These are phyloP conservation scores for Lithophane semibrunnea DNA, from an alignment of 2,888 invertebrate species.

Conservation along the genomic window DNA sequence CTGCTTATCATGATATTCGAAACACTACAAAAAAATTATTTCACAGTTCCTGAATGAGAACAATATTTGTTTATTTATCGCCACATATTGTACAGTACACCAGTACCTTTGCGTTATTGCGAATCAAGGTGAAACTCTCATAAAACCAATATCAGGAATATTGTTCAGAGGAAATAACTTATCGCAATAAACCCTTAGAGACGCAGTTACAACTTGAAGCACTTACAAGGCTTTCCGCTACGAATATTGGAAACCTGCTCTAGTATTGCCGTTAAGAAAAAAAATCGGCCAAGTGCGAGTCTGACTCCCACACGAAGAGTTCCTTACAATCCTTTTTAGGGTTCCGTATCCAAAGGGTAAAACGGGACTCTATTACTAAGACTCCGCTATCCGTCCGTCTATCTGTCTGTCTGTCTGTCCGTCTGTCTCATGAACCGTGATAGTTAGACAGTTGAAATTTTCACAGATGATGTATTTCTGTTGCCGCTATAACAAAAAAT, in stretches of 20 bases:
- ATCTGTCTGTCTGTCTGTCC: too few species aligned
- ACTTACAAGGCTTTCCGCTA: constrained; percentile 20
- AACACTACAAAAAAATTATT: constrained; percentile 7
- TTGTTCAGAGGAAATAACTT: constrained; percentile 34
- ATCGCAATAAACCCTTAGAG: constrained; percentile 35
- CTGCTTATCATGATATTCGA: constrained; percentile 13
- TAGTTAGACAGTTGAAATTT: too few species aligned
- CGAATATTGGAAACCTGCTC: neutral
- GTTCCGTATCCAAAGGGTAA: too few species aligned
- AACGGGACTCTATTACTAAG: too few species aligned
- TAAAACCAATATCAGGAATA: constrained; percentile 47
- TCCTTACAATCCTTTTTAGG: too few species aligned
- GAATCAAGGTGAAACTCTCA: constrained; percentile 26
- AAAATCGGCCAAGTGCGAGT: neutral
- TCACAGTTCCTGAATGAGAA: neutral
- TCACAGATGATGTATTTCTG: too few species aligned
- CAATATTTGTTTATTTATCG: constrained; percentile 27
- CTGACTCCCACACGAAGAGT: too few species aligned
- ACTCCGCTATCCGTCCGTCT: too few species aligned
- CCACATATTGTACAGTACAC: constrained; percentile 7
- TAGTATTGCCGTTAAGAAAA: neutral
- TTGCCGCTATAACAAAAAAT: too few species aligned
- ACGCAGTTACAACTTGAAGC: constrained; percentile 19
- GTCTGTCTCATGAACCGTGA: too few species aligned
- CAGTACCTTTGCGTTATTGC: constrained; percentile 34